Evolutionary conservation across 2,797 vertebrate genomes (phyloP).

Genomic region (Trachops cirrhosus): DNA sequence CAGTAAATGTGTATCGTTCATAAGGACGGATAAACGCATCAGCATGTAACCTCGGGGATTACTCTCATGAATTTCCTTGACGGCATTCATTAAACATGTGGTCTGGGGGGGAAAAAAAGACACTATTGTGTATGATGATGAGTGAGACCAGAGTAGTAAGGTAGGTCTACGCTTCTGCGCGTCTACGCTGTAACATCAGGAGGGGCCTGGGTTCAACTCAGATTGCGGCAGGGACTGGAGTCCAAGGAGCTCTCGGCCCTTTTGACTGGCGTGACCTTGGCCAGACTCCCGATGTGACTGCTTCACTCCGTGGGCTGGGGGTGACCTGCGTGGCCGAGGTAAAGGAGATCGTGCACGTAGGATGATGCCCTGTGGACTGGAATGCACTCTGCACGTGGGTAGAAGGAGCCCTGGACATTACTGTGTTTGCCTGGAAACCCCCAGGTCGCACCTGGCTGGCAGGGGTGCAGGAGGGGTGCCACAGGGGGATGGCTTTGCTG

Average conservation of each 20-base stretch:
- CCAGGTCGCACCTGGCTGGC: background rate
- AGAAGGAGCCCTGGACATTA: background rate
- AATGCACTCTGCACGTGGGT: background rate
- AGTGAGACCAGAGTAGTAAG: background rate
- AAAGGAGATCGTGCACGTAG: background rate
- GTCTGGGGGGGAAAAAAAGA: background rate
- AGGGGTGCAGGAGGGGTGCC: too few species aligned
- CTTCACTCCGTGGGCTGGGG: background rate
- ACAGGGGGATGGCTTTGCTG: background rate
- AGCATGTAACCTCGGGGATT: background rate
- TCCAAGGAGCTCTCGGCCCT: background rate
- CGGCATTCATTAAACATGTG: background rate
- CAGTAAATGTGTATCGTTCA: background rate
- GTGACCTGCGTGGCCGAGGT: background rate
- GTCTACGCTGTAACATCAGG: background rate
- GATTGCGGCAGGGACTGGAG: background rate
- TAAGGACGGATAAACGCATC: background rate
- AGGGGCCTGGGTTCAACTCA: background rate
- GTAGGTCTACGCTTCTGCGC: fast-evolving
- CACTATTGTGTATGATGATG: background rate
- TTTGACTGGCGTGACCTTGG: background rate
- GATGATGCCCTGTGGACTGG: background rate
- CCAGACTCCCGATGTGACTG: background rate
- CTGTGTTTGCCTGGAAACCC: background rate
- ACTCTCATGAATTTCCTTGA: background rate